These are phyloP conservation scores for Melipona bicolor DNA, from an alignment of 2,888 invertebrate species.

Conservation along the genomic window DNA sequence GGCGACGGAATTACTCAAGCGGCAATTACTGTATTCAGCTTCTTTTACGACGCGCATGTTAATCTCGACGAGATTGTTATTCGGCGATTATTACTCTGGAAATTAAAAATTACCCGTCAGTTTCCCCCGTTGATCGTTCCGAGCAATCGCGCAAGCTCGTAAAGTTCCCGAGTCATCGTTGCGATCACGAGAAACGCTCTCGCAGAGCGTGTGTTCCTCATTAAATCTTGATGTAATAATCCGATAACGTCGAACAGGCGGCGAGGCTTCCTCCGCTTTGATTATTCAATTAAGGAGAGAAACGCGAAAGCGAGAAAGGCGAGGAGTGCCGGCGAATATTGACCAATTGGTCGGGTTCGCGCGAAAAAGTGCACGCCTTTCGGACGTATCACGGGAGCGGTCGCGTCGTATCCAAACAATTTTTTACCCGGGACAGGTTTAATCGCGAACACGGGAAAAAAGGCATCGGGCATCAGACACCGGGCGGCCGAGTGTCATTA, in stretches of 20 bases:
- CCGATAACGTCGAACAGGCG: constrained; percentile 8
- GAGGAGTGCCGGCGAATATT: background rate
- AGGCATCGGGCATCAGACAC: background rate
- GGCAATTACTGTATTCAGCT: too few species aligned
- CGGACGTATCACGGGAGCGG: background rate
- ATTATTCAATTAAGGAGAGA: constrained; percentile 14
- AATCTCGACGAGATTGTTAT: too few species aligned
- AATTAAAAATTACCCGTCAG: too few species aligned
- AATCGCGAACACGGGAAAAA: constrained; percentile 39
- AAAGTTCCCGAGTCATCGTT: too few species aligned
- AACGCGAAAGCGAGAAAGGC: constrained; percentile 1
- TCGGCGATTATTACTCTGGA: too few species aligned
- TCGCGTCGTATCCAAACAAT: constrained; percentile 19
- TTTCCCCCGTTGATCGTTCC: too few species aligned
- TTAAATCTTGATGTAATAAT: constrained; percentile 4
- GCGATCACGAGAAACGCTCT: too few species aligned
- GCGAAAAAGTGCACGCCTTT: constrained; percentile 23
- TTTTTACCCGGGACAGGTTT: constrained; percentile 44
- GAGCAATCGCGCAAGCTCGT: too few species aligned
- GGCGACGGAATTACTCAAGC: too few species aligned
- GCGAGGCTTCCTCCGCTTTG: background rate
- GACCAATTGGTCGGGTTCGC: constrained; percentile 19
- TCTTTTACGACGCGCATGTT: too few species aligned
- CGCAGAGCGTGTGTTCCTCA: too few species aligned
- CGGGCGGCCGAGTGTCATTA: constrained; percentile 58